Evolutionary conservation across 2,113 vertebrate species (phyloP).

Genomic region (Toxostoma redivivum): DNA sequence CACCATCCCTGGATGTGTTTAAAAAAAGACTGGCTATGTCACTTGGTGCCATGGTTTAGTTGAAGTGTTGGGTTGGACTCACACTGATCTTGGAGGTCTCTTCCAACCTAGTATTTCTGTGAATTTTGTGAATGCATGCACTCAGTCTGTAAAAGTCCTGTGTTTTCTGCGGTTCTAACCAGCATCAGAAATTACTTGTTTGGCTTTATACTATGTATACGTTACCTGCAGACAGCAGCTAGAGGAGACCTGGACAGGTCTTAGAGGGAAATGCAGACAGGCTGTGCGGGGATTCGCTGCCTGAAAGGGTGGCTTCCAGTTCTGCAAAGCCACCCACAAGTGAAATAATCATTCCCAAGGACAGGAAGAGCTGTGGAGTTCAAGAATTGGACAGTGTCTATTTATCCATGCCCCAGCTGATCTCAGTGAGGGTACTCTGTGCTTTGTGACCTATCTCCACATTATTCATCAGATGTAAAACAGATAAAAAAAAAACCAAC

Average conservation of each 20-base stretch:
- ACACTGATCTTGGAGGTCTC: too few species aligned
- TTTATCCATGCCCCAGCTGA: background rate
- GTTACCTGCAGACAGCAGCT: background rate
- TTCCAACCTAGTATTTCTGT: too few species aligned
- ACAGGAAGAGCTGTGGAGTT: background rate
- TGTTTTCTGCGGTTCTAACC: background rate
- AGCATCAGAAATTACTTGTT: background rate
- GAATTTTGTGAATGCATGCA: too few species aligned
- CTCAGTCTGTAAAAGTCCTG: background rate
- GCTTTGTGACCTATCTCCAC: background rate
- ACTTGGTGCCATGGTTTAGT: too few species aligned
- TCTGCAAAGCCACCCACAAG: background rate
- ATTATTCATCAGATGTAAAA: background rate
- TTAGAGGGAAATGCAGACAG: rapidly evolving
- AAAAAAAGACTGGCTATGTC: too few species aligned
- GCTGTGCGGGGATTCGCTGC: background rate
- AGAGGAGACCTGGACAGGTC: background rate
- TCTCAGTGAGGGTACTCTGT: background rate
- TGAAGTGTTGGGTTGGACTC: too few species aligned
- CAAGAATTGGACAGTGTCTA: background rate
- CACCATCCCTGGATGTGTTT: too few species aligned
- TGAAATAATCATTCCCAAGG: rapidly evolving
- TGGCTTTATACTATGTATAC: rapidly evolving
- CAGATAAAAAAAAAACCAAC: background rate
- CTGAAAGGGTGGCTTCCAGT: background rate